These are phyloP conservation scores for Silvanus unidentatus DNA, from an alignment of 2,888 invertebrate species.

Conservation along the genomic window DNA sequence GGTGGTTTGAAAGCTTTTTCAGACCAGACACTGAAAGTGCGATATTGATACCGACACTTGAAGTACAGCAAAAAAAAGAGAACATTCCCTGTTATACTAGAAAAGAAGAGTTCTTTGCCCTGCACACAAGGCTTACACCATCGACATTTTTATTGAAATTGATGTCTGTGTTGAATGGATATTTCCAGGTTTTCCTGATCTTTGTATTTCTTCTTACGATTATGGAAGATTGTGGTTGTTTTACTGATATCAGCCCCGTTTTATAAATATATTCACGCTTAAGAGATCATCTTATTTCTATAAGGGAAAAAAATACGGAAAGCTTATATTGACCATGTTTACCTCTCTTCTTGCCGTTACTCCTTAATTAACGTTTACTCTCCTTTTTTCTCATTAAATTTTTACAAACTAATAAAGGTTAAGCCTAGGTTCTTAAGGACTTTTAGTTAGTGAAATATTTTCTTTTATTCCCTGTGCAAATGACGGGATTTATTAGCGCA, in stretches of 20 bases:
- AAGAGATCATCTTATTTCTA: not conserved
- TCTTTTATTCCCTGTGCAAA: too few species aligned
- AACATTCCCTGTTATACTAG: slow-evolving; percentile 11
- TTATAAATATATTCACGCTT: slow-evolving; percentile 2
- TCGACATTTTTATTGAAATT: slow-evolving; percentile 43
- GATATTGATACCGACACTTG: slow-evolving; percentile 16
- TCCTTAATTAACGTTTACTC: too few species aligned
- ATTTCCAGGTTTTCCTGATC: slow-evolving; percentile 35
- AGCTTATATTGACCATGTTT: too few species aligned
- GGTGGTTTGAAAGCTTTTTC: slow-evolving; percentile 10
- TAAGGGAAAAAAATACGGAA: too few species aligned
- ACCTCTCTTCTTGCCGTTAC: too few species aligned
- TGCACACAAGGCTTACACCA: slow-evolving; percentile 30
- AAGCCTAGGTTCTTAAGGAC: too few species aligned
- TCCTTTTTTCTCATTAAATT: too few species aligned
- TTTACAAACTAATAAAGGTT: too few species aligned
- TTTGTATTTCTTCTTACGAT: slow-evolving; percentile 36
- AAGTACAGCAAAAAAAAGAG: slow-evolving; percentile 11
- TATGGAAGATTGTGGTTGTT: slow-evolving; percentile 32
- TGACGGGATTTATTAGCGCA: too few species aligned
- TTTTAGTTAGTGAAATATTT: too few species aligned
- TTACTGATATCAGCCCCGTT: slow-evolving; percentile 10
- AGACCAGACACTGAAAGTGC: too few species aligned
- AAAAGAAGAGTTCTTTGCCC: slow-evolving; percentile 26
- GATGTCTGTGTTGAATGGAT: slow-evolving; percentile 41